Conservation (phyloP, 2,888 invertebrate species). For the Drosophila kuntzei region DNA sequence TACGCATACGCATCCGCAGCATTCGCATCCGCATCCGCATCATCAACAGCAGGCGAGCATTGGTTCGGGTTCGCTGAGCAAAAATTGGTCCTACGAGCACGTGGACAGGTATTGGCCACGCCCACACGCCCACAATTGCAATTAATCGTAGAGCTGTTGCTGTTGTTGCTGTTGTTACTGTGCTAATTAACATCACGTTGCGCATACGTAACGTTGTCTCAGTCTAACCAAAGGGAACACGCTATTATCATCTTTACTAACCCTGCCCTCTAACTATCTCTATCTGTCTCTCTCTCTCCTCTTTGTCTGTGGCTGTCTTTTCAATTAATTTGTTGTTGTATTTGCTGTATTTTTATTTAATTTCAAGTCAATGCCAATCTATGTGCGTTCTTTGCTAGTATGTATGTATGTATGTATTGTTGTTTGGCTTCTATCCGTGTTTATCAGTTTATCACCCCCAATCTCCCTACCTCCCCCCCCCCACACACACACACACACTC, state of each 20-base stretch:
- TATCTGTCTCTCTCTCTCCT: conserved; percentile 11
- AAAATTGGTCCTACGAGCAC: conserved; percentile 84
- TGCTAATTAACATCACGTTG: conserved; percentile 30
- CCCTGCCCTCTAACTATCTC: conserved; percentile 14
- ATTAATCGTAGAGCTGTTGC: conserved; percentile 60
- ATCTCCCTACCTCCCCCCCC: neutral
- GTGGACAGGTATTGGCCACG: conserved; percentile 84
- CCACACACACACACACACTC: neutral
- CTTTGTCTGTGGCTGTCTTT: conserved; percentile 36
- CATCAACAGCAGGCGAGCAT: conserved; percentile 87
- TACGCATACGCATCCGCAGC: conserved; percentile 35
- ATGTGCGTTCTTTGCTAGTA: conserved; percentile 76
- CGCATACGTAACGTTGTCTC: conserved; percentile 16
- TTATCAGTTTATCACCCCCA: conserved; percentile 35
- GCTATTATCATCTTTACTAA: conserved; percentile 32
- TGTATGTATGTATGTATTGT: conserved; percentile 63
- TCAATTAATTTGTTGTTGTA: conserved; percentile 45
- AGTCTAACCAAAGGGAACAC: conserved; percentile 31
- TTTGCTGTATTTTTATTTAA: conserved; percentile 63
- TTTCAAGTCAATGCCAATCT: conserved; percentile 71
- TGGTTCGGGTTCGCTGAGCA: conserved; percentile 84
- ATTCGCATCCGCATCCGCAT: conserved; percentile 48
- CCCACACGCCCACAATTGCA: conserved; percentile 36
- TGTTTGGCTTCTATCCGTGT: conserved; percentile 60
- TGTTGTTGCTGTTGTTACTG: conserved; percentile 54